Evolutionary conservation across 2,797 vertebrate genomes (phyloP).

Genomic region (Staurois parvus): DNA sequence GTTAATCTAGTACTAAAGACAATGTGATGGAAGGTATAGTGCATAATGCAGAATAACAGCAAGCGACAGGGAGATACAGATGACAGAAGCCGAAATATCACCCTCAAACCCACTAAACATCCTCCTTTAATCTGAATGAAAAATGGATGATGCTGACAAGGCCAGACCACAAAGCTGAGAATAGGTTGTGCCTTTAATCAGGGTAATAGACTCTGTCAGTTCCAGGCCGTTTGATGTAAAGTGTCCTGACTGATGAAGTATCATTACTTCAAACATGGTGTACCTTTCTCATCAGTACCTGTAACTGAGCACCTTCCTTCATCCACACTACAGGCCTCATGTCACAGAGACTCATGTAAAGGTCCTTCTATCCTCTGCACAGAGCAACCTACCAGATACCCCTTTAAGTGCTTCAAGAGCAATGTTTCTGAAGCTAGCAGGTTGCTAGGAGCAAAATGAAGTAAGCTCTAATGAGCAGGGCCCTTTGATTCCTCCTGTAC

Average conservation of each 20-base stretch:
- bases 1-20: slow-evolving; percentile 5
- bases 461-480: too few relatives aligned
- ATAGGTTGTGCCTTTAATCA: slow-evolving; percentile 1
- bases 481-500: too few relatives aligned
- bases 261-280: slow-evolving; percentile 7
- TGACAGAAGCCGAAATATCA: slow-evolving; percentile 15
- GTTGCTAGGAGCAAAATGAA: too few relatives aligned
- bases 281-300: slow-evolving; percentile 13
- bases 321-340: neutral
- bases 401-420: too few relatives aligned
- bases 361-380: too few relatives aligned
- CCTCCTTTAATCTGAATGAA: slow-evolving; percentile 1
- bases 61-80: slow-evolving; percentile 11
- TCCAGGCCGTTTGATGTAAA: slow-evolving; percentile 41
- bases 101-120: neutral
- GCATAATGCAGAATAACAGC: neutral
- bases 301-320: neutral
- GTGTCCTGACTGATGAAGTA: slow-evolving; percentile 24
- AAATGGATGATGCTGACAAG: neutral
- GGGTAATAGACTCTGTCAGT: slow-evolving; percentile 36
- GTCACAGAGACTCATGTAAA: neutral
- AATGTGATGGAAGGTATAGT: slow-evolving; percentile 10
- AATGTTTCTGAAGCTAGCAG: too few relatives aligned
- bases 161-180: slow-evolving; percentile 21
- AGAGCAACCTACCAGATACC: too few relatives aligned